These are phyloP conservation scores for Apomyelois bistriatella DNA, from an alignment of 2,888 invertebrate species.

Conservation along the genomic window DNA sequence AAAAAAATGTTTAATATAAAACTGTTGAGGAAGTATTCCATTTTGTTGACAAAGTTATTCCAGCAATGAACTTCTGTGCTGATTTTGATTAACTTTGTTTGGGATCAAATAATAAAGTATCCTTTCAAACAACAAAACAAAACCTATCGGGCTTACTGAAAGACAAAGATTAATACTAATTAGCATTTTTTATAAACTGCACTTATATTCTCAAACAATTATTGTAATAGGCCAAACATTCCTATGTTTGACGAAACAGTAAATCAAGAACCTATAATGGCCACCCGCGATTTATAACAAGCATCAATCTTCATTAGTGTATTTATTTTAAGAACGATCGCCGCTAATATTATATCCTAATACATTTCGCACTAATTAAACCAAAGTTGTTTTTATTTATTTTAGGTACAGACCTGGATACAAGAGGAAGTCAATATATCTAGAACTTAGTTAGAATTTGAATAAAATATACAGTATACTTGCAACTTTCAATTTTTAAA, in stretches of 20 bases:
- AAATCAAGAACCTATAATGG: constrained; percentile 27
- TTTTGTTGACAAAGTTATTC: too few relatives aligned
- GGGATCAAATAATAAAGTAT: too few relatives aligned
- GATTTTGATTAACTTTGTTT: too few relatives aligned
- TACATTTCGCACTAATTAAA: constrained; percentile 26
- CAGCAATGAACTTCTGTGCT: too few relatives aligned
- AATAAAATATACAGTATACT: too few relatives aligned
- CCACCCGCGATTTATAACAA: constrained; percentile 32
- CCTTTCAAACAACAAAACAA: not conserved
- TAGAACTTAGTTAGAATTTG: too few relatives aligned
- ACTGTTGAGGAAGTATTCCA: too few relatives aligned
- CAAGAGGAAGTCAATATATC: too few relatives aligned
- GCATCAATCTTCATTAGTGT: constrained; percentile 49
- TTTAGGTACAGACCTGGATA: not conserved
- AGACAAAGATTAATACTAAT: not conserved
- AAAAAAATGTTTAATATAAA: too few relatives aligned
- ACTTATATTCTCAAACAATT: not conserved
- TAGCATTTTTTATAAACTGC: not conserved
- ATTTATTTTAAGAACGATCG: constrained; percentile 40
- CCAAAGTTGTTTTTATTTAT: constrained; percentile 7
- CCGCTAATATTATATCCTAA: constrained; percentile 31
- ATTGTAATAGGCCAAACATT: not conserved
- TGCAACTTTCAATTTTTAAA: too few relatives aligned
- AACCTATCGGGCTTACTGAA: too few relatives aligned
- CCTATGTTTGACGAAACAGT: constrained; percentile 9